These are phyloP conservation scores for Geopemphigus sp. DNA, from an alignment of 1,140 invertebrate species.

Conservation along the genomic window DNA sequence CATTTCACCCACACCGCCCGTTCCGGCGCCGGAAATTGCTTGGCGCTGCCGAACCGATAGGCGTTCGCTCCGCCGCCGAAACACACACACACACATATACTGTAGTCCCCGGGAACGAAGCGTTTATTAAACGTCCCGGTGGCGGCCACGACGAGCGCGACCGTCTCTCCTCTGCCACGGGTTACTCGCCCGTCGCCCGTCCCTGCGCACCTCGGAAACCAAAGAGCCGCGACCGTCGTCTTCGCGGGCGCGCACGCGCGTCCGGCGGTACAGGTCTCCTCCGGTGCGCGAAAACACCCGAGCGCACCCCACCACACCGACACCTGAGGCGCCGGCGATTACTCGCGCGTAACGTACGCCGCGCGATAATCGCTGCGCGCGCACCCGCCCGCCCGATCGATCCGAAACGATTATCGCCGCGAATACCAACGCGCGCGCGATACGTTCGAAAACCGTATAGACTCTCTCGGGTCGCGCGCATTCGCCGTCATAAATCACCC, in stretches of 20 bases:
- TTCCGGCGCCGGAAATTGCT: constrained; percentile 36
- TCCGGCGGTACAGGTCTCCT: not conserved
- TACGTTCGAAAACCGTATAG: too few species aligned
- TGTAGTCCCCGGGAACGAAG: constrained; percentile 9
- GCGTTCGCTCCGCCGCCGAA: not conserved
- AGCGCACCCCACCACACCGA: not conserved
- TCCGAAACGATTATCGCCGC: not conserved
- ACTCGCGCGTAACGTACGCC: too few species aligned
- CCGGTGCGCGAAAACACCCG: not conserved
- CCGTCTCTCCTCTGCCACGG: too few species aligned
- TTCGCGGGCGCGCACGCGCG: not conserved
- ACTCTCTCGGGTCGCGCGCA: too few species aligned
- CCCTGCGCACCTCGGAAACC: too few species aligned
- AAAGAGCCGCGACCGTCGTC: not conserved
- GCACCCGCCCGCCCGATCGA: not conserved
- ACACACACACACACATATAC: too few species aligned
- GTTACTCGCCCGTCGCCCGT: not conserved
- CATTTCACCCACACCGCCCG: not conserved
- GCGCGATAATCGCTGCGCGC: not conserved
- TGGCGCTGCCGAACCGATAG: constrained; percentile 42
- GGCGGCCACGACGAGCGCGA: not conserved
- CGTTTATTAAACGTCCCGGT: constrained; percentile 35
- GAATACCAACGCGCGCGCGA: too few species aligned
- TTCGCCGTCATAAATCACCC: too few species aligned
- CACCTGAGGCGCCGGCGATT: not conserved